Base-by-base conservation (phyloP, 2,797 vertebrate genomes). In the Astyanax mexicanus region DNA sequence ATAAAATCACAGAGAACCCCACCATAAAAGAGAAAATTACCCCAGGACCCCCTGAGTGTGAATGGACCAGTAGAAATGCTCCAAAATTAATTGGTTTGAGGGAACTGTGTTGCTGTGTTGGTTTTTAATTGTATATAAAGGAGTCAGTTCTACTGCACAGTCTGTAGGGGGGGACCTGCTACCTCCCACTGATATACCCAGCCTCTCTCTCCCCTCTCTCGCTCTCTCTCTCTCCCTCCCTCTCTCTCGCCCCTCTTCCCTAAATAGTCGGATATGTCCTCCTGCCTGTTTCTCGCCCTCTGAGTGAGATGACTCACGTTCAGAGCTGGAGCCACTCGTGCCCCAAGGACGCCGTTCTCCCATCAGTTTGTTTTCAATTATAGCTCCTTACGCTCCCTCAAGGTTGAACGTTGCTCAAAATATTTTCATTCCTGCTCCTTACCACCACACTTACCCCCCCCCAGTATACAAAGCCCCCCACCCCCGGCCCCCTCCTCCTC, bases 241-340 rank as follows among this genome's bases (percentile, higher is more conserved):
- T 7, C 51, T 11, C 13, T 3, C 1, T 54, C 19, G n/a, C 23
- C 54, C 15, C 19, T 47, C 32, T 71, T 45, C 37, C n/a, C 17
- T 67, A 71, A 44, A 58, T 38, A 25, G 49, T 40, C 21, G 47
- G n/a, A 25, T 47, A 44, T 29, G 25, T 62, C 58, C 23, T 49
- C 58, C 62, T 35, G 40, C 1, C 49, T 51, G 27, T 15, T 38
- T 64, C 45, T 51, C 25, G 44, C 44, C 47, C 55, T 72, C 70
- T 62, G 57, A 61, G 42, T 51, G 42, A 62, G 40, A 61, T 49
- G 45, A 73, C 71, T 45, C 71, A 62, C 44, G 40, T 29, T 62
- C 38, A 49, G 35, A 32, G 38, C 57, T 37, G 44, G 42, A 72
- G 44, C 44, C 70, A 73, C 70, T 62, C 29, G 49, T 62, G 35